Evolutionary conservation across 1,140 invertebrate species (phyloP), one percentile per base, ranked within the genome.

Genomic region (Drosophila lacertosa): DNA sequence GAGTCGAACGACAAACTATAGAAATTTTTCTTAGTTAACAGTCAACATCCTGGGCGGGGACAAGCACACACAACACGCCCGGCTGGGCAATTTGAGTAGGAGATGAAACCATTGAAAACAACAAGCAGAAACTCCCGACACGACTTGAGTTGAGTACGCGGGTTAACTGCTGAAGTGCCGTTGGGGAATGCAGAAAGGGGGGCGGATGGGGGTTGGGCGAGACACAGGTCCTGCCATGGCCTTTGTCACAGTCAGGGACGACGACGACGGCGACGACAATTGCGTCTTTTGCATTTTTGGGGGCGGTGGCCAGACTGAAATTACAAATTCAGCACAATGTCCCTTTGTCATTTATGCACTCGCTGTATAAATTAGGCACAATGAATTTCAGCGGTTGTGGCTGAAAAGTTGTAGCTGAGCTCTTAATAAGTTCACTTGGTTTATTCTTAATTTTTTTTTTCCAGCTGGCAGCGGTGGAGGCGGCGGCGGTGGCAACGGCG

Each of bases 281-380:
- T 78, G 76, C 48, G 69, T 74, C 58, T 70, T 84, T 86, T 81
- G 82, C 77, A 86, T 86, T 83, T 54, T 83, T 54, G 53, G 51
- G 39, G 37, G 40, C 40, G 50, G 40, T 20, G 35, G 26, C 24
- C 44, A 63, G 64, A 90, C 89, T 76, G 78, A 75, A 90, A 90
- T 90, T 90, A 90, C 89, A 89, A 90, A 90, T 90, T 90, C 89
- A 90, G 89, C 81, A 90, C 89, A 90, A 90, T 90, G 83, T 90
- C 67, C 81, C 78, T 79, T 90, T 90, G 83, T 90, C 81, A 83
- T 89, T 90, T 78, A 71, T 76, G 84, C 77, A 90, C 81, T 84
- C 89, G 75, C 78, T 75, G 89, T 89, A 90, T 90, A 90, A 90
- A 90, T 90, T 90, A 90, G 88, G 77, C 72, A 89, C 81, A 90